Conservation (phyloP, 2,113 vertebrate genomes). For the Corythornis madagascariensis region DNA sequence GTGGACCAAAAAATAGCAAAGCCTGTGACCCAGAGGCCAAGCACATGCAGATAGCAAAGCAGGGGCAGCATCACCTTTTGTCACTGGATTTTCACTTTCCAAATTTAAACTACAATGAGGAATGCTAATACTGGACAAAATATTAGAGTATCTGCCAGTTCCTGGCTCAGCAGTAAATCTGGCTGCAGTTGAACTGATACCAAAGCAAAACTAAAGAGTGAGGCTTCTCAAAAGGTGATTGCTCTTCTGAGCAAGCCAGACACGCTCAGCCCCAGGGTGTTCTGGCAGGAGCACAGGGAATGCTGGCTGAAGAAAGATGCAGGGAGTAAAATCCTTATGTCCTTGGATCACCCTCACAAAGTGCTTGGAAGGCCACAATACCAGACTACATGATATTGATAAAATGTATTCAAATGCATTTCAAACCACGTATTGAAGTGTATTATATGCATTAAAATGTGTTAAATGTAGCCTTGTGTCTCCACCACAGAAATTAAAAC, state of each 20-base stretch:
- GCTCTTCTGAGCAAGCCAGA: not conserved
- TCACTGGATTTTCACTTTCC: not conserved
- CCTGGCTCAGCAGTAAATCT: not conserved
- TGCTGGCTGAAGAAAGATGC: not conserved
- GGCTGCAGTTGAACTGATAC: not conserved
- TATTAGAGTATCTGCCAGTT: not conserved
- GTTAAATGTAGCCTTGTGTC: not conserved
- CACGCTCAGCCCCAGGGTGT: not conserved
- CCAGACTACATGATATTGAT: fast-evolving
- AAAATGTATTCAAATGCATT: too few species aligned
- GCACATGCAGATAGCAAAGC: not conserved
- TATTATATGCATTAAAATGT: too few species aligned
- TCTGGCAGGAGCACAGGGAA: not conserved
- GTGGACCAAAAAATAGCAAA: not conserved
- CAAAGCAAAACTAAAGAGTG: not conserved
- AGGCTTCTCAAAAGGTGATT: not conserved
- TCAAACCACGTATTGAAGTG: not conserved
- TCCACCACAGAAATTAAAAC: fast-evolving
- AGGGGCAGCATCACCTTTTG: not conserved
- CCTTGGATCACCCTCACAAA: not conserved
- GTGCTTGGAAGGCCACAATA: not conserved
- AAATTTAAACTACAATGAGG: not conserved
- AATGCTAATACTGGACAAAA: not conserved
- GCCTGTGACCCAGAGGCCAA: not conserved
- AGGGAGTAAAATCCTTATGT: not conserved